Evolutionary conservation across 2,113 vertebrate species (phyloP).

Genomic region (Xenus cinereus): DNA sequence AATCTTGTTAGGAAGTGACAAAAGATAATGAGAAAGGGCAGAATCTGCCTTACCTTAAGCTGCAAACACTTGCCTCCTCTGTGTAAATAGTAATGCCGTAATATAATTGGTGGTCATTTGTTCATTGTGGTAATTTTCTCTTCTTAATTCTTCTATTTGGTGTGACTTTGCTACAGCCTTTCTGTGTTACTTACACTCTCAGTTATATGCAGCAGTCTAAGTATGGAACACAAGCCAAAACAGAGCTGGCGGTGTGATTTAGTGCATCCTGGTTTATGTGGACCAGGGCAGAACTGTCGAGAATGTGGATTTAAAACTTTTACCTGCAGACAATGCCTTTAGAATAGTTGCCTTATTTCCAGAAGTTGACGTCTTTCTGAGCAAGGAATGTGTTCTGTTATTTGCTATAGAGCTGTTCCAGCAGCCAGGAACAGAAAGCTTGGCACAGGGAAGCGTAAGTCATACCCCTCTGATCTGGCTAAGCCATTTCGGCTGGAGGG

Average conservation of each 20-base stretch:
- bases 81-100: not conserved
- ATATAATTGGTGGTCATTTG: not conserved
- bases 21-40: not conserved
- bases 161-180: accelerated
- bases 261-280: accelerated
- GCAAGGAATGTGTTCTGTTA: not conserved
- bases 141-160: not conserved
- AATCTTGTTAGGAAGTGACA: not conserved
- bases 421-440: not conserved
- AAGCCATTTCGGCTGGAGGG: not conserved
- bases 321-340: not conserved
- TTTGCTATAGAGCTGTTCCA: not conserved
- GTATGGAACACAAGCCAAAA: not conserved
- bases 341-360: not conserved
- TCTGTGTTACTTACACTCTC: not conserved
- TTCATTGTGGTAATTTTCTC: not conserved
- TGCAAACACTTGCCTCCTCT: not conserved
- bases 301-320: not conserved
- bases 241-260: not conserved
- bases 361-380: not conserved
- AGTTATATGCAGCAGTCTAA: not conserved
- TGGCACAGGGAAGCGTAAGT: not conserved
- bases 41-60: not conserved
- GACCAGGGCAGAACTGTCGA: not conserved
- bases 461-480: not conserved